Evolutionary conservation across 2,797 vertebrate genomes (phyloP), one percentile per base, ranked within the genome.

Genomic region (Myotis findleyi): DNA sequence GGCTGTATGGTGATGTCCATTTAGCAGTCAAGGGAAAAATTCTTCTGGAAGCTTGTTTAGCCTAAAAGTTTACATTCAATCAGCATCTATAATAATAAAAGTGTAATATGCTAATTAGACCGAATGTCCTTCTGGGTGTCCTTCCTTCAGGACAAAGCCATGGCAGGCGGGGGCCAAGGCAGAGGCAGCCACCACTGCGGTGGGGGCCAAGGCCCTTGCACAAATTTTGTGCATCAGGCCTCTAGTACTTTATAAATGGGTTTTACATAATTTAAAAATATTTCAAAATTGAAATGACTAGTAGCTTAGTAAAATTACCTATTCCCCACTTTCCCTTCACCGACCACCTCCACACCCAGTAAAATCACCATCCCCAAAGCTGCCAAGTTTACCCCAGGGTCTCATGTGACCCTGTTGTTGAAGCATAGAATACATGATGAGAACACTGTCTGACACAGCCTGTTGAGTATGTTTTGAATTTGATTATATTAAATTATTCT

Each of bases 361-460:
- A 53, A 83, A 66, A 44, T 27, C 4, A 33, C 10, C 11, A 13
- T 27, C 20, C 53, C 25, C 4, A 14, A 23, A 57, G 23, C 18
- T 18, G 33, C 1, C 0, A 0, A 10, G 30, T 33, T 57, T 44
- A 66, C 5, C 27, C 0, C 33, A 12, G 12, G 30, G 21, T 25
- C 8, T 57, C 38, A 0, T 2, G 33, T 36, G 20, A 38, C 20
- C 59, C 27, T 51, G 2, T 1, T 68, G 33, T 3, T 30, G 62
- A 81, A 57, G 11, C 25, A 51, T 2, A 51, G 23, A 69, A 4
- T 8, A 9, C 2, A 62, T 77, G 27, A 55, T 0, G 0, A 14
- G 41, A 18, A 75, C 25, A 82, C 62, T 38, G 9, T 49, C 36
- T 49, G 16, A 17, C 5, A 0, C 8, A 36, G 20, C 38, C 44